These are phyloP conservation scores for Drosophila sordidapex DNA, from an alignment of 2,888 invertebrate species.

Conservation along the genomic window DNA sequence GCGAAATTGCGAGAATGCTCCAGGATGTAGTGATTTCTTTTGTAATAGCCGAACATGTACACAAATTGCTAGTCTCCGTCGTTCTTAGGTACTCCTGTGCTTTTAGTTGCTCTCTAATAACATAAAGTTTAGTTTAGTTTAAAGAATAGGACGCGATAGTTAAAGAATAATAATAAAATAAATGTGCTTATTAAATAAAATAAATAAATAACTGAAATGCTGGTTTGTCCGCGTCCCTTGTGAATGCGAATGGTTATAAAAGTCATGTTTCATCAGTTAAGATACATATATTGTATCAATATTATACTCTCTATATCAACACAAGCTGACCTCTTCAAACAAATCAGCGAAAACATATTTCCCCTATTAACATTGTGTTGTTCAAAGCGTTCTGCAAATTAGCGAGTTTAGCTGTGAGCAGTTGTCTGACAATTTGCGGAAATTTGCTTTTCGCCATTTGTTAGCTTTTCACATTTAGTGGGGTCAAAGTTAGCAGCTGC, in stretches of 20 bases:
- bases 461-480: slow-evolving; percentile 23
- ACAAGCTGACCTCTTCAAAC: not conserved
- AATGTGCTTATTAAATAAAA: not conserved
- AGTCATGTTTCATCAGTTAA: not conserved
- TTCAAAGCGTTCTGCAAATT: slow-evolving; percentile 28
- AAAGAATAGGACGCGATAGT: not conserved
- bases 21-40: not conserved
- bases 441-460: not conserved
- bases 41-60: not conserved
- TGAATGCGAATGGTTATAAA: not conserved
- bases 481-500: slow-evolving; percentile 32
- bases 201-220: not conserved
- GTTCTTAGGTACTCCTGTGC: not conserved
- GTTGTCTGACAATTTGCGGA: not conserved
- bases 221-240: not conserved
- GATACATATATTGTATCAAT: not conserved
- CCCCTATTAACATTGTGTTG: slow-evolving; percentile 22
- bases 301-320: not conserved
- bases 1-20: not conserved
- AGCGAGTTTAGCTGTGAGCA: slow-evolving; percentile 9
- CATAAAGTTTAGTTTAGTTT: not conserved
- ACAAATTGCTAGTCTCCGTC: too few species aligned
- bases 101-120: not conserved
- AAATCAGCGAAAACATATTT: slow-evolving; percentile 6
- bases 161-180: not conserved